phyloP scores from a whole-genome alignment of 2,113 vertebrate species.

The Anarhynchus alexandrinus region DNA sequence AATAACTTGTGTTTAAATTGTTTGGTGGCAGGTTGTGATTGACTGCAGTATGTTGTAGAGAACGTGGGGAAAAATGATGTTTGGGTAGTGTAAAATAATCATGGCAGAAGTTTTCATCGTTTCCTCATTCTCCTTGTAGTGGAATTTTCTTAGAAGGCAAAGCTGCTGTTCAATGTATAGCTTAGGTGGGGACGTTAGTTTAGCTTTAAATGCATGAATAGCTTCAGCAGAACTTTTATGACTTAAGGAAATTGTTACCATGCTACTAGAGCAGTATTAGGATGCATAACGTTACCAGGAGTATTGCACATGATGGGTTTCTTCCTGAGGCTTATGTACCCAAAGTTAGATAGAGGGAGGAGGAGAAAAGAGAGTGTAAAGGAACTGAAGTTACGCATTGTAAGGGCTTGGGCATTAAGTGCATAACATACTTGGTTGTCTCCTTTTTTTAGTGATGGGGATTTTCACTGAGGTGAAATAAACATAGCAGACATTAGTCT shows the following conservation, averaged over 20 bases:
- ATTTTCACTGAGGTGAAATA: background rate
- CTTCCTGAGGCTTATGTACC: background rate
- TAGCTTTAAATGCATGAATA: background rate
- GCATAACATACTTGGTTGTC: background rate
- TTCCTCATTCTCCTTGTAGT: background rate
- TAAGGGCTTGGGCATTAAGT: background rate
- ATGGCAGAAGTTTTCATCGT: background rate
- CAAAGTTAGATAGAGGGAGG: background rate
- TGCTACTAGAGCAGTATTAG: background rate
- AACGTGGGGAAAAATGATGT: background rate
- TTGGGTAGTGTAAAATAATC: background rate
- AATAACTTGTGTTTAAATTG: background rate
- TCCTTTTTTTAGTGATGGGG: background rate
- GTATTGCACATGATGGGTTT: background rate
- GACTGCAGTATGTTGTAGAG: background rate
- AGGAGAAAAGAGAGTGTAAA: background rate
- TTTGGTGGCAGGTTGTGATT: background rate
- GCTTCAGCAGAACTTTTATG: background rate
- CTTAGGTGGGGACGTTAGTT: background rate
- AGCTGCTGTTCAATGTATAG: background rate
- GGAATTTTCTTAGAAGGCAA: background rate
- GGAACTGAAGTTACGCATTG: fast-evolving
- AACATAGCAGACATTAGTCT: background rate
- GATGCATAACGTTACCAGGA: background rate
- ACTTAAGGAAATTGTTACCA: background rate